These are phyloP conservation scores for Rhabdomys pumilio DNA, from an alignment of 2,797 vertebrate genomes.

Conservation along the genomic window DNA sequence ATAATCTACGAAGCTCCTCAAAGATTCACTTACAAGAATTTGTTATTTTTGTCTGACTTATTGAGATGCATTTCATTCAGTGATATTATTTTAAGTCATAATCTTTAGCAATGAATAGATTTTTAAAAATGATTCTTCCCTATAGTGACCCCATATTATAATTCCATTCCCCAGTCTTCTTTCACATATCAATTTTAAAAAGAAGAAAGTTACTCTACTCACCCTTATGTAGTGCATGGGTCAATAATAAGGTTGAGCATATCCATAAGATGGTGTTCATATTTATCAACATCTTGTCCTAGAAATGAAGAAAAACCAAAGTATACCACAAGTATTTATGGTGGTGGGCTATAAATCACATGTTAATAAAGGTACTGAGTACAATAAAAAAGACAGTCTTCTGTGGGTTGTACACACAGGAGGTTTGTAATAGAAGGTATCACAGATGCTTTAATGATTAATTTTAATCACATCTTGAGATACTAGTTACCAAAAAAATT, in stretches of 20 bases:
- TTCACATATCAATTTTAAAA: not conserved
- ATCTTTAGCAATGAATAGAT: constrained; percentile 4
- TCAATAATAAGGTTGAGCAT: constrained; percentile 91
- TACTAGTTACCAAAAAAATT: constrained; percentile 64
- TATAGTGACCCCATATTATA: not conserved
- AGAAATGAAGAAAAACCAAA: constrained; percentile 86
- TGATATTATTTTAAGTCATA: constrained; percentile 27
- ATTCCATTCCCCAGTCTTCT: not conserved
- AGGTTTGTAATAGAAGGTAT: constrained; percentile 47
- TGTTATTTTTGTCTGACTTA: constrained; percentile 50
- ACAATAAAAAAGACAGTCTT: not conserved
- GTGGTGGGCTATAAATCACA: not conserved
- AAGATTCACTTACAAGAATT: not conserved
- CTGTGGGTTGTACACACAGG: constrained; percentile 37
- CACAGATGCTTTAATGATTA: constrained; percentile 46
- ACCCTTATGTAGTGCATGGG: constrained; percentile 89
- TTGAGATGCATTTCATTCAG: not conserved
- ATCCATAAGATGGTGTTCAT: constrained; percentile 96
- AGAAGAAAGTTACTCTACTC: constrained; percentile 77
- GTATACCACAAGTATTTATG: constrained; percentile 45
- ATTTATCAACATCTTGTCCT: constrained; percentile 95
- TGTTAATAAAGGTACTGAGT: not conserved
- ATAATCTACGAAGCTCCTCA: not conserved
- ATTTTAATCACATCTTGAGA: constrained; percentile 64
- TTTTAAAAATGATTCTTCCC: not conserved